A percentile compares a stretch with the other conserved stretches of the same genome.
These are phyloP conservation scores for Epirrita christyi DNA, from an alignment of 2,888 invertebrate genomes.

Conservation along the genomic window DNA sequence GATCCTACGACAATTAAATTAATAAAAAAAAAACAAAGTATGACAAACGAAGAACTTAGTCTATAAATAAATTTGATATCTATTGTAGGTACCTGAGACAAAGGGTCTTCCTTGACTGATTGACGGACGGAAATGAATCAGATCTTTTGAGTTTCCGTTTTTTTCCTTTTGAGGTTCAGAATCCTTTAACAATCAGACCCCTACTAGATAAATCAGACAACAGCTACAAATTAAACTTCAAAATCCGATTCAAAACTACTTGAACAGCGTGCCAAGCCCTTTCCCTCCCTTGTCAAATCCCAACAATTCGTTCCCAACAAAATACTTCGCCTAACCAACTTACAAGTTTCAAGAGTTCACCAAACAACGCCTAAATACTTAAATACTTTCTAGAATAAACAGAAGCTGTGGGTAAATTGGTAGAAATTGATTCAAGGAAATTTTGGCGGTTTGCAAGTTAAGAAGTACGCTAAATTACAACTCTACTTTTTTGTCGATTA, in stretches of 20 bases:
- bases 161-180: too few relatives aligned
- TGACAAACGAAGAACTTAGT: too few relatives aligned
- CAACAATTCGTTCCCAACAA: not conserved
- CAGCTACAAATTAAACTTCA: conserved; percentile 3
- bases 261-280: conserved; percentile 12
- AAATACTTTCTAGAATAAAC: conserved; percentile 19
- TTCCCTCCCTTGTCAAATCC: conserved; percentile 19
- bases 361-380: conserved; percentile 25
- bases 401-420: conserved; percentile 7
- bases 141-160: too few relatives aligned
- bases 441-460: not conserved
- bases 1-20: too few relatives aligned
- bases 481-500: not conserved
- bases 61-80: too few relatives aligned
- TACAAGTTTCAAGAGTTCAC: conserved; percentile 15
- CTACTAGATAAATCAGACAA: too few relatives aligned
- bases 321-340: conserved; percentile 18
- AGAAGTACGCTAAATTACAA: too few relatives aligned
- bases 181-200: too few relatives aligned
- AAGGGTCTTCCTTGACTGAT: too few relatives aligned
- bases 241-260: conserved; percentile 17
- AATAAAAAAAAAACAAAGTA: too few relatives aligned
- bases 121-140: too few relatives aligned
- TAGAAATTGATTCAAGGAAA: conserved; percentile 12
- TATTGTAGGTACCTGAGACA: too few relatives aligned